Base-by-base conservation (phyloP, 37 sponge, comb jelly and placozoan genomes). In the Cliona cf. orientalis region DNA sequence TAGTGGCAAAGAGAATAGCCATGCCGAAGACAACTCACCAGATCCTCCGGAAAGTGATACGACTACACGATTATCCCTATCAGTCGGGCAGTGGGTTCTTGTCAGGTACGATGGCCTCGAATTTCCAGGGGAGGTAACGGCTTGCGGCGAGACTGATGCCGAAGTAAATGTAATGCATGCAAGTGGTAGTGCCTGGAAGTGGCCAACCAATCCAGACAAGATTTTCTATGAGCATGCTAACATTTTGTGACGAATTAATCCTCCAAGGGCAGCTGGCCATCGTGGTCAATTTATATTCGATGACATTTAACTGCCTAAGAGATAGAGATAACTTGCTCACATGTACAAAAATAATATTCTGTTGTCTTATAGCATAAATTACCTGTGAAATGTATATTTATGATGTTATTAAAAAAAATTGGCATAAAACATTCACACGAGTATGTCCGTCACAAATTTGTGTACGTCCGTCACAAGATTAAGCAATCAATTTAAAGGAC, bases 121-220 rank as follows among this genome's bases (percentile, higher is more conserved):
- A 25, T 66, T 75, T 73, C 74, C 84, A 60, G 75, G 84, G n/a
- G 74, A 59, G 43, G 75, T 83, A 6, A 35, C 41, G 35, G 44
- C 28, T 29, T 59, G 38, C 5, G 49, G 43, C 46, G 31, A n/a
- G 21, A 61, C 44, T 68, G 78, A 77, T 44, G 57, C 44, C 42
- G 86, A 70, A 59, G 78, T 85, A 9, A 85, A 49, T 68, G 86
- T 77, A 9, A 85, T 76, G 79, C 69, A 77, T 39, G 68, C 46
- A 58, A 77, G 41, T 77, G 80, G 80, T 2, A 86, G 79, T 28
- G 12, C 25, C 53, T 79, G 87, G 87, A 78, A 69, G 46, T 79
- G 87, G 87, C 80, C 80, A 39, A 79, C 42, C 28, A 58, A 5
- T 14, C 28, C 37, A 69, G 79, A 86, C 41, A 79, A 79, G 43